Evolutionary conservation across 2,888 invertebrate genomes (phyloP).

Genomic region (Hirtodrosophila duncani): DNA sequence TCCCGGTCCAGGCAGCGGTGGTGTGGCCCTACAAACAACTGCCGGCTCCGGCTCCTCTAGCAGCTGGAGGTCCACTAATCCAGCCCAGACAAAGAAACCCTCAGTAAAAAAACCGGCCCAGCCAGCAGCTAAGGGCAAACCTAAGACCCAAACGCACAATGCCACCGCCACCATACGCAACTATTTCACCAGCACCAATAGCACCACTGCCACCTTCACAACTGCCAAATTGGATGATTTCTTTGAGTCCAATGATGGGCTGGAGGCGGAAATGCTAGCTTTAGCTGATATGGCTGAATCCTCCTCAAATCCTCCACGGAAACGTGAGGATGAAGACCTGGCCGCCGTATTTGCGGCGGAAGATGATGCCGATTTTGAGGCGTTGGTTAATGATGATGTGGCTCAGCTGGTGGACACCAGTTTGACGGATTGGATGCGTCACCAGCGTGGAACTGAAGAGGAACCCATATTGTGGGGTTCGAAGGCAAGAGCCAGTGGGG

Average conservation of each 20-base stretch:
- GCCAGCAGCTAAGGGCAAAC: too few species aligned
- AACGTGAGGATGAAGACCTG: conserved; percentile 56
- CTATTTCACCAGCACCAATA: conserved; percentile 44
- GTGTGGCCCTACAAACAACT: too few species aligned
- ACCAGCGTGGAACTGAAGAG: conserved; percentile 31
- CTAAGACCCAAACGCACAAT: background rate
- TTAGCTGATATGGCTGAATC: conserved; percentile 38
- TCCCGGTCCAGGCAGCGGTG: background rate
- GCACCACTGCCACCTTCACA: conserved; percentile 2
- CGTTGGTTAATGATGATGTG: conserved; percentile 25
- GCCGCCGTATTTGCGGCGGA: conserved; percentile 66
- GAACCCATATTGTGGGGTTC: conserved; percentile 55
- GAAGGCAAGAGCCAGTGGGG: too few species aligned
- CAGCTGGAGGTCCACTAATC: background rate
- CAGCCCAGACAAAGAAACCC: conserved; percentile 17
- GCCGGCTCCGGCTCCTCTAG: background rate
- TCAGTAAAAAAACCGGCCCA: conserved; percentile 3
- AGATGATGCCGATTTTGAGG: conserved; percentile 60
- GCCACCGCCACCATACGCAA: conserved; percentile 36
- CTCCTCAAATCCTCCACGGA: background rate
- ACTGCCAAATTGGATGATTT: conserved; percentile 47
- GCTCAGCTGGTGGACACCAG: conserved; percentile 26
- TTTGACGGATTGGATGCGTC: conserved; percentile 37
- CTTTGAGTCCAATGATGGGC: conserved; percentile 73
- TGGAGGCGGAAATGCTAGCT: conserved; percentile 64